phyloP scores from a whole-genome alignment of 2,888 invertebrate genomes.

The Cynaeus angustus region DNA sequence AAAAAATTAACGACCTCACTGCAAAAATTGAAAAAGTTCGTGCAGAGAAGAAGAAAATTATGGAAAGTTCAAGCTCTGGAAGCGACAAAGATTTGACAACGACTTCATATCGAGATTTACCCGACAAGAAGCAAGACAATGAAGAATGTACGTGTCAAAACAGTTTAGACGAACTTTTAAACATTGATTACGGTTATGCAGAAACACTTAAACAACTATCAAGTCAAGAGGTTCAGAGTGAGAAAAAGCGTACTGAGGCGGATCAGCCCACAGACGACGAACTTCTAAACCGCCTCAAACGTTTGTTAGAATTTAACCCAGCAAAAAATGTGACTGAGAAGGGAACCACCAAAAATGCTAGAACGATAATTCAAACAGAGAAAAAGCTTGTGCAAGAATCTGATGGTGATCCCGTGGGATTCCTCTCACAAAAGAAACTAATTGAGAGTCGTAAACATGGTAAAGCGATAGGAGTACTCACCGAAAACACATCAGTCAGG shows the following conservation, averaged over 20 bases:
- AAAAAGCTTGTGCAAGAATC: constrained; percentile 26
- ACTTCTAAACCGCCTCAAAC: constrained; percentile 53
- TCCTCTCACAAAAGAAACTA: constrained; percentile 5
- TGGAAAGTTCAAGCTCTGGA: constrained; percentile 53
- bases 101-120: constrained; percentile 63
- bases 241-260: constrained; percentile 33
- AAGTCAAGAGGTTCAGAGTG: constrained; percentile 28
- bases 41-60: constrained; percentile 73
- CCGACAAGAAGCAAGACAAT: constrained; percentile 34
- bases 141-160: constrained; percentile 11
- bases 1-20: constrained; percentile 75
- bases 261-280: constrained; percentile 47
- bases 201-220: constrained; percentile 60
- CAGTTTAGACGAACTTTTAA: constrained; percentile 55
- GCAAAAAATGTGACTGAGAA: not conserved
- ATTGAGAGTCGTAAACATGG: constrained; percentile 3
- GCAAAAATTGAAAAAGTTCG: constrained; percentile 76
- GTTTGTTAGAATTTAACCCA: constrained; percentile 39
- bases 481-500: constrained; percentile 14
- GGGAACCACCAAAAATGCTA: not conserved
- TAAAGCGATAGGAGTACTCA: constrained; percentile 1
- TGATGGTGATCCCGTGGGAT: constrained; percentile 57
- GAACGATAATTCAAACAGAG: constrained; percentile 15
- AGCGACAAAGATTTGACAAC: constrained; percentile 34
- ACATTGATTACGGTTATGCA: constrained; percentile 63